Conservation (phyloP, 1,140 invertebrate genomes). For the Saccostrea echinata region DNA sequence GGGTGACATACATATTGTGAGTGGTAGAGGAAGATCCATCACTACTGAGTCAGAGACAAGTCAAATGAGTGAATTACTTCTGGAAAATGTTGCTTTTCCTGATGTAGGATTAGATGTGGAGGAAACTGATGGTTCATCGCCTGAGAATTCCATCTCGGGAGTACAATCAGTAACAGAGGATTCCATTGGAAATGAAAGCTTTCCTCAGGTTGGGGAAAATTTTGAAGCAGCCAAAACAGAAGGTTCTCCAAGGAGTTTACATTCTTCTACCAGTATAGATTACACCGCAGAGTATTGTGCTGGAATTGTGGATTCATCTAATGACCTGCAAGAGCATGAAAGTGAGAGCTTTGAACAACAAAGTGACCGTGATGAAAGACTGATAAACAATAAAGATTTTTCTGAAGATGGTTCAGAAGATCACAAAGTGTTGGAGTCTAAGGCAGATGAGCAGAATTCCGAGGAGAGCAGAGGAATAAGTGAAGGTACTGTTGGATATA, state of each 20-base stretch:
- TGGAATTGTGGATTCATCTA: slow-evolving; percentile 14
- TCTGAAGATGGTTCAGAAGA: neutral
- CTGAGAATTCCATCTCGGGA: neutral
- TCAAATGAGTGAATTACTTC: slow-evolving; percentile 6
- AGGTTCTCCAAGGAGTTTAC: neutral
- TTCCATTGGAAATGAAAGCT: neutral
- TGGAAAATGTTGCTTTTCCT: slow-evolving; percentile 7
- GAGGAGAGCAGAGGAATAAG: neutral
- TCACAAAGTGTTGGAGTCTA: neutral
- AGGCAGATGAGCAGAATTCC: neutral
- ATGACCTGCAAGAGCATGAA: neutral
- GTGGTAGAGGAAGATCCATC: neutral
- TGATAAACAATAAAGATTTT: neutral
- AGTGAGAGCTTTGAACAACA: neutral
- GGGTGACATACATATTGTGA: neutral
- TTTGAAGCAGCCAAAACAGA: neutral
- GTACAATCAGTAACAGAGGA: neutral
- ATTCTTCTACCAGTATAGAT: neutral
- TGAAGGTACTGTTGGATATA: neutral
- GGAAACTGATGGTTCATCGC: neutral
- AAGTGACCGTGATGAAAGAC: neutral
- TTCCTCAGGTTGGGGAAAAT: neutral
- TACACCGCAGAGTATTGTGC: neutral
- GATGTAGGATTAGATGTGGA: neutral
- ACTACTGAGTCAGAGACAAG: neutral